Conservation (phyloP, 2,888 invertebrate species). For the Laothoe populi region DNA sequence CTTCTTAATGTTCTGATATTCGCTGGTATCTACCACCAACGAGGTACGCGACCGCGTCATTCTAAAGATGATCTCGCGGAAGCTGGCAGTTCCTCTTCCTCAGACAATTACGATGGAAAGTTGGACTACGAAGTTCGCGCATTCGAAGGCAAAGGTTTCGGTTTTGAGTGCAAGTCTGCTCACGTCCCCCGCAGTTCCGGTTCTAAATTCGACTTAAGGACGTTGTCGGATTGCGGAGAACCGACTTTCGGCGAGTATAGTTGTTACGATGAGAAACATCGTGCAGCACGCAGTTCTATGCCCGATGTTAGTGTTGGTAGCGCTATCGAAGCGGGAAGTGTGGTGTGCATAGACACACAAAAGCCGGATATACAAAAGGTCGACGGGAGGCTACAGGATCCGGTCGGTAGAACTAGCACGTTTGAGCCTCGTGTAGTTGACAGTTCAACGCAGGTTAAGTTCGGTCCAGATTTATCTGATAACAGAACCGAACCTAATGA, state of each 20-base stretch:
- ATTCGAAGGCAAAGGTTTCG: slow-evolving; percentile 83
- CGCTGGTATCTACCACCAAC: slow-evolving; percentile 94
- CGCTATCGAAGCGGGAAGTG: slow-evolving; percentile 86
- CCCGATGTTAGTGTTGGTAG: slow-evolving; percentile 85
- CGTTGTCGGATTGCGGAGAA: slow-evolving; percentile 82
- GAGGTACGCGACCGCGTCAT: slow-evolving; percentile 89
- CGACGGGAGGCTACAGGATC: slow-evolving; percentile 65
- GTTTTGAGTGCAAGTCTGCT: slow-evolving; percentile 84
- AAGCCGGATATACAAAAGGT: slow-evolving; percentile 81
- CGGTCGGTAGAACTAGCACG: slow-evolving; percentile 75
- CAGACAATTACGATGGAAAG: slow-evolving; percentile 86
- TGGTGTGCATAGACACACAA: slow-evolving; percentile 81
- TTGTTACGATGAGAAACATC: slow-evolving; percentile 86
- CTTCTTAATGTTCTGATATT: slow-evolving; percentile 94
- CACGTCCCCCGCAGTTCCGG: slow-evolving; percentile 78
- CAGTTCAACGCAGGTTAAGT: slow-evolving; percentile 81
- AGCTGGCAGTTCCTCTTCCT: slow-evolving; percentile 88
- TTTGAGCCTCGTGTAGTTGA: slow-evolving; percentile 81
- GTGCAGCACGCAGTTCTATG: slow-evolving; percentile 84
- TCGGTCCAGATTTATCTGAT: slow-evolving; percentile 73
- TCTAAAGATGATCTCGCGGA: slow-evolving; percentile 91
- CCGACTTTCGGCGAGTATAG: slow-evolving; percentile 87
- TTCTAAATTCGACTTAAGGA: slow-evolving; percentile 79
- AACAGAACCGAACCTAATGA: slow-evolving; percentile 75
- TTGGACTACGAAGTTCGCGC: slow-evolving; percentile 80